A percentile compares a stretch with the other conserved stretches of the same genome.
These are phyloP conservation scores for Dinomys branickii DNA, from an alignment of 2,113 vertebrate species.

Conservation along the genomic window DNA sequence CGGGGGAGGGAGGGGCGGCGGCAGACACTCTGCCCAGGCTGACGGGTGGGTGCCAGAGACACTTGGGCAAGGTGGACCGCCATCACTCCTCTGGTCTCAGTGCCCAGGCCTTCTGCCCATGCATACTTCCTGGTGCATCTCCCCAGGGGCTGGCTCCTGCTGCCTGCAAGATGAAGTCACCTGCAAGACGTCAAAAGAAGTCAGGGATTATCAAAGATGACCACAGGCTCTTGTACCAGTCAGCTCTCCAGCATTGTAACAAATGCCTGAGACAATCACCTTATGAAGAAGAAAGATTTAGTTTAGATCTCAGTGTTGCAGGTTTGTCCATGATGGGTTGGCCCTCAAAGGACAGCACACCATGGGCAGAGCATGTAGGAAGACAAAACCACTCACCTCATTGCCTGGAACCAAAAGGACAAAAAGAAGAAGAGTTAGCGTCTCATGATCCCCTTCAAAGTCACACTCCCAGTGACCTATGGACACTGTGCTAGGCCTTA, in stretches of 20 bases:
- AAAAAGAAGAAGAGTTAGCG: too few relatives aligned
- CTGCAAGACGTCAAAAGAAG: background rate
- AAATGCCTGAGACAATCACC: background rate
- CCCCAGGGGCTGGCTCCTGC: background rate
- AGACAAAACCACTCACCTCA: background rate
- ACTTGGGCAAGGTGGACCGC: rapidly evolving
- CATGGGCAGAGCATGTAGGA: too few relatives aligned
- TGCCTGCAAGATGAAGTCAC: background rate
- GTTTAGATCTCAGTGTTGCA: background rate
- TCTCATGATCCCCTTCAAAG: background rate
- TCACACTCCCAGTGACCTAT: background rate
- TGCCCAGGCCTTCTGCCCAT: rapidly evolving
- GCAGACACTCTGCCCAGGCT: background rate
- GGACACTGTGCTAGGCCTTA: background rate
- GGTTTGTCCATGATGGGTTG: background rate
- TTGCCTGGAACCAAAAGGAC: background rate
- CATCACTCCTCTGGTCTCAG: rapidly evolving
- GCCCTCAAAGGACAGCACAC: background rate
- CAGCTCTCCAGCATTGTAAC: background rate
- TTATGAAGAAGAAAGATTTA: background rate
- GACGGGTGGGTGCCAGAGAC: background rate
- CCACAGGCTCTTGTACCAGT: background rate
- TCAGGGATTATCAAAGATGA: background rate
- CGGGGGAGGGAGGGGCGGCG: rapidly evolving
- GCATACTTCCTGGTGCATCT: rapidly evolving